Conservation (phyloP, 2,797 vertebrate species). For the Chelmon rostratus region DNA sequence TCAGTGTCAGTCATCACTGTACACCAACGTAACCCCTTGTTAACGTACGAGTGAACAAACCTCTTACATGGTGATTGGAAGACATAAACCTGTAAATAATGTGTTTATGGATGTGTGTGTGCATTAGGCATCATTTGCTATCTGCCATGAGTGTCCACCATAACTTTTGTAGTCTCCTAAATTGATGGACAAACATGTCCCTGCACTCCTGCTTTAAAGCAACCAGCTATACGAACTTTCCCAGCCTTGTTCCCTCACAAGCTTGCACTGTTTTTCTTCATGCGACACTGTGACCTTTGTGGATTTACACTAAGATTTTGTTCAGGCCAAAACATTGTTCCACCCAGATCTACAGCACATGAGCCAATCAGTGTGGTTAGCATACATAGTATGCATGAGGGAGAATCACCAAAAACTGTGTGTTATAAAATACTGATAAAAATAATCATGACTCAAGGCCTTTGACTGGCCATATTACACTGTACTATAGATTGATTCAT, state of each 20-base stretch:
- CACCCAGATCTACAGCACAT: conserved; percentile 32
- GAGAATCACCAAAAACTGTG: conserved; percentile 4
- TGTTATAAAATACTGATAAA: conserved; percentile 38
- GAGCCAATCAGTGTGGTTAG: conserved; percentile 30
- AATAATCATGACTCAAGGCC: conserved; percentile 14
- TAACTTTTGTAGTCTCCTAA: neutral
- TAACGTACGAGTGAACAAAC: neutral
- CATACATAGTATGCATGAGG: conserved; percentile 10
- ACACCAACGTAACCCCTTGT: neutral
- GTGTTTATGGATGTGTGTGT: neutral
- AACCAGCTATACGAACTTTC: neutral
- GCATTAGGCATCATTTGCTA: neutral
- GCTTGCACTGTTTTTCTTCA: conserved; percentile 38
- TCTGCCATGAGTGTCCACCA: neutral
- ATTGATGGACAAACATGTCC: neutral
- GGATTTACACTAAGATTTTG: conserved; percentile 39
- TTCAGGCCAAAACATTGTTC: conserved; percentile 20
- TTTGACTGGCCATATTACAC: conserved; percentile 25
- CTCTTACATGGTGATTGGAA: neutral
- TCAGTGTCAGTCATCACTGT: neutral
- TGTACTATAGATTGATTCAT: conserved; percentile 21
- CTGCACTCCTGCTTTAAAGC: conserved; percentile 1
- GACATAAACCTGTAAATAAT: neutral
- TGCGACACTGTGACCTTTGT: conserved; percentile 23
- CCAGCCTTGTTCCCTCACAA: neutral